Percentiles rank a stretch among this genome's conserved stretches.
phyloP scores from a whole-genome alignment of 2,888 invertebrate species.

The Clostera curtula region DNA sequence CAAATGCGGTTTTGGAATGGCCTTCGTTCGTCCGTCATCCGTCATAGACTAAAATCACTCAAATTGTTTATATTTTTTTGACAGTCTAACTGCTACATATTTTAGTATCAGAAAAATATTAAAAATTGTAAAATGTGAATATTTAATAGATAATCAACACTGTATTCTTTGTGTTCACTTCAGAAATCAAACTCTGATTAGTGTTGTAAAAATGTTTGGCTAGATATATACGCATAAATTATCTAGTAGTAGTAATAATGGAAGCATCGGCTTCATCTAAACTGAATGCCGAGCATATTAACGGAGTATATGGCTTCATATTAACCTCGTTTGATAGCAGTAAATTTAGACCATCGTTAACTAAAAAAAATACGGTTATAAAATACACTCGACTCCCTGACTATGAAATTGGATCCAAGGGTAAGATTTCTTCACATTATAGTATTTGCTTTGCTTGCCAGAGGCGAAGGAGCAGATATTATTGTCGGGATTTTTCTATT shows the following conservation, averaged over 20 bases:
- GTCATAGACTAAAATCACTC: too few species aligned
- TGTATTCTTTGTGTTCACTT: too few species aligned
- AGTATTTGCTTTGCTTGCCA: conserved; percentile 5
- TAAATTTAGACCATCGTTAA: conserved; percentile 26
- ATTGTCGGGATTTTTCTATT: too few species aligned
- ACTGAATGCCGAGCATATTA: conserved; percentile 35
- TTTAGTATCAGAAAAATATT: too few species aligned
- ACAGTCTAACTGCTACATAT: too few species aligned
- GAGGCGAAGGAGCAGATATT: background rate
- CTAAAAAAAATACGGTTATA: conserved; percentile 43
- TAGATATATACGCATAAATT: conserved; percentile 19
- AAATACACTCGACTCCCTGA: conserved; percentile 62
- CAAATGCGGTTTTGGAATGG: too few species aligned
- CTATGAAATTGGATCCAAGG: conserved; percentile 41
- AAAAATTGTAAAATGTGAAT: too few species aligned
- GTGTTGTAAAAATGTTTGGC: conserved; percentile 14
- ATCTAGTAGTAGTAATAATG: conserved; percentile 38
- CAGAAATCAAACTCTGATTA: too few species aligned
- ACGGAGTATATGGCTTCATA: conserved; percentile 37
- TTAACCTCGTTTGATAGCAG: conserved; percentile 33
- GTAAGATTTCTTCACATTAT: conserved; percentile 27
- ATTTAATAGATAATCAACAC: too few species aligned
- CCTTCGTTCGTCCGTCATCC: too few species aligned
- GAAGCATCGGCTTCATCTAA: conserved; percentile 52
- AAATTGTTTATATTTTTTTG: too few species aligned